Evolutionary conservation across 2,797 vertebrate genomes (phyloP), one percentile per base, ranked within the genome.

Genomic region (Paratrypauchen microcephalus): DNA sequence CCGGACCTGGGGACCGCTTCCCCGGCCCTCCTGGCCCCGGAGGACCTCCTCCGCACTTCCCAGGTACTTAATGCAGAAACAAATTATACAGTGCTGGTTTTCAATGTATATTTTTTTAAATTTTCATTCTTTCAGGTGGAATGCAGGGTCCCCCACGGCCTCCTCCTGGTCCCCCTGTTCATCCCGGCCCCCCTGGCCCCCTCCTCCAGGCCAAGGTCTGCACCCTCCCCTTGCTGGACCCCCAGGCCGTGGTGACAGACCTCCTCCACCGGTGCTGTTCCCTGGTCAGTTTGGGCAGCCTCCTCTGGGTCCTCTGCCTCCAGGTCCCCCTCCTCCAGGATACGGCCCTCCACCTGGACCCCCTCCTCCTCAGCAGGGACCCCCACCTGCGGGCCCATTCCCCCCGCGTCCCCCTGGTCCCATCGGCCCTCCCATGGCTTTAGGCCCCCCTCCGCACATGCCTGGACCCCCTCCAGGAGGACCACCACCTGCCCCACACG

Each of bases 221-320:
- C 96, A 95, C 70, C 97, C 95, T 84, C 97, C 96, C 54, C 90
- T 98, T 62, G 88, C 95, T 66, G 97, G 96, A 67, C 97, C 97
- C 78, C 98, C 97, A 73, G 97, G 94, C 89, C 95, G 97, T 84
- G 96, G 97, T 45, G 97, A 99, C 86, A 95, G 97, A 66, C 97
- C 94, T 69, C 98, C 97, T 88, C 97, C 97, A 71, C 98, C 98
- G 65, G 97, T 98, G 89, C 90, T 99, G 71, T 99, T 99, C 92
- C 96, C 97, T 82, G 96, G 97, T 89, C 97, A 98, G 76, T 99
- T 98, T 88, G 97, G 96, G 76, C 98, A 99, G 73, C 97, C 97
- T 73, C 97, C 97, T 1, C 83, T 99, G 65, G 94, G 93, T n/a
- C 94, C 94, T 23, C 79, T 95, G 30, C 94, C 93, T 2, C 93